Percentiles rank a stretch among this genome's conserved stretches.
phyloP scores from a whole-genome alignment of 1,140 invertebrate species.

The Drosophila micromelanica region DNA sequence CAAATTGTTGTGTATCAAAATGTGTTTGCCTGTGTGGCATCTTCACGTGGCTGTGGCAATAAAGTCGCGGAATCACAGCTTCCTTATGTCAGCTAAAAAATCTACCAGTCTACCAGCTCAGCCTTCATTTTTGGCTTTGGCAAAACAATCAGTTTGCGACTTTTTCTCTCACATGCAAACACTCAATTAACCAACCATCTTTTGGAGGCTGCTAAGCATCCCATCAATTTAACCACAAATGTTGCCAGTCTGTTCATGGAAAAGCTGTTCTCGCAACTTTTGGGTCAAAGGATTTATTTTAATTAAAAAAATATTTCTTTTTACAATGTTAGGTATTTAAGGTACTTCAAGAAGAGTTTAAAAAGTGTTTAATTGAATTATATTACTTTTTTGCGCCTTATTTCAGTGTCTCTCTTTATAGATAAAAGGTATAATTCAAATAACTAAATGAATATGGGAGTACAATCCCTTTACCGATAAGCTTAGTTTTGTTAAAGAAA shows the following conservation, averaged over 20 bases:
- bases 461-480: no score
- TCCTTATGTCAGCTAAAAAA: constrained; percentile 16
- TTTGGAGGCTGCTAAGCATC: neutral
- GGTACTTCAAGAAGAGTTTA: no score
- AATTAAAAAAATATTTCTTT: neutral
- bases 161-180: constrained; percentile 48
- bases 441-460: no score
- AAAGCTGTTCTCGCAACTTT: neutral
- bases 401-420: no score
- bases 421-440: no score
- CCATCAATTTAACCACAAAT: constrained; percentile 1
- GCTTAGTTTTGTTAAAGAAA: no score
- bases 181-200: constrained; percentile 58
- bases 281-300: neutral
- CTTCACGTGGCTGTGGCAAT: constrained; percentile 40
- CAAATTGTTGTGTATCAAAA: constrained; percentile 75
- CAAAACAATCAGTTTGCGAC: constrained; percentile 42
- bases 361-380: no score
- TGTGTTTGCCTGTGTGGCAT: constrained; percentile 32
- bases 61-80: constrained; percentile 24
- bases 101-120: constrained; percentile 4
- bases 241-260: neutral
- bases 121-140: constrained; percentile 43
- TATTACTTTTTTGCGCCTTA: no score
- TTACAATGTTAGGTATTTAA: neutral